Evolutionary conservation across 1,140 invertebrate genomes (phyloP), one percentile per base, ranked within the genome.

Genomic region (Glossosoma conforme): DNA sequence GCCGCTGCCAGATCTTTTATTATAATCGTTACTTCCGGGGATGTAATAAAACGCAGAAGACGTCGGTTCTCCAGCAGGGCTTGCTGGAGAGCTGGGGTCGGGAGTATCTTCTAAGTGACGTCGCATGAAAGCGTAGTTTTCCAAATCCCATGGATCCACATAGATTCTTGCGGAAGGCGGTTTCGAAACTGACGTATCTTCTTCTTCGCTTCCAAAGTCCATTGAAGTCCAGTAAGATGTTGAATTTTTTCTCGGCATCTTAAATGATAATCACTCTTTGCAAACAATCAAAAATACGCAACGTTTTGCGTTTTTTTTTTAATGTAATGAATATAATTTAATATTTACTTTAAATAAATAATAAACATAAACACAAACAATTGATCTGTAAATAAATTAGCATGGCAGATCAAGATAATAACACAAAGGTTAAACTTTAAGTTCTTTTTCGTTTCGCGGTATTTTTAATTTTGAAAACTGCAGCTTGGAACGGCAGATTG

Each of bases 131-230:
- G 78, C 80, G 58, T 84, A 84, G 56, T 84, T 83, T 59, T 85
- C 83, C 56, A 84, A 68, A 56, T 85, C 83, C 84, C 84, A 86
- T 6, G 83, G 83, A 62, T 86, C 83, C 1, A 85, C 72, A 62
- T 86, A 86, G 22, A 79, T 69, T 38, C 82, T 59, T 38, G 66
- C 66, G 38, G 66, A 69, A n/a, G 62, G 61, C 3, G 62, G 62
- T 24, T 50, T 58, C 2, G 62, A 64, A 4, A 52, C 52, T 33
- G 63, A 58, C 8, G 61, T 61, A 8, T 73, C 70, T 6, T 73
- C 69, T 4, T 72, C 74, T 59, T 78, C 77, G 54, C 75, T 78
- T 36, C 76, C 77, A 30, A 77, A 75, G 52, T 77, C 75, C 56
- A 76, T 71, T 4, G 75, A 67, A 19, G 70, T 70, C 76, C 77